Evolutionary conservation across 2,113 vertebrate species (phyloP).

Genomic region (Esox niger): DNA sequence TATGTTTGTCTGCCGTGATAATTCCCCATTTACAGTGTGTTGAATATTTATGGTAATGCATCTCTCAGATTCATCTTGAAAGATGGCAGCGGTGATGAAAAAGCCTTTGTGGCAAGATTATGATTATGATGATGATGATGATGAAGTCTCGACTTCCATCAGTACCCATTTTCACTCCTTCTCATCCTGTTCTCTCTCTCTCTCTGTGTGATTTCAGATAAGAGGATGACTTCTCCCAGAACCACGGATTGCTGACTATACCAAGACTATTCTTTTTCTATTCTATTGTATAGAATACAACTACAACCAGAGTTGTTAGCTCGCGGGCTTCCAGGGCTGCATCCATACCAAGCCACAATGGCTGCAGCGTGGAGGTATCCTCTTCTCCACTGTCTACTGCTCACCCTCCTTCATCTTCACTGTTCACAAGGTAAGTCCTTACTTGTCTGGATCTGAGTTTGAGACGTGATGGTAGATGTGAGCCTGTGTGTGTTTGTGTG

Average conservation of each 20-base stretch:
- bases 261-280: constrained; percentile 32
- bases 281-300: too few relatives aligned
- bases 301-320: constrained; percentile 36
- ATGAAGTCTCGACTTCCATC: background rate
- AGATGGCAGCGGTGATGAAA: background rate
- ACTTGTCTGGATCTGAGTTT: background rate
- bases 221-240: constrained; percentile 64
- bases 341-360: constrained; percentile 57
- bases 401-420: constrained; percentile 58
- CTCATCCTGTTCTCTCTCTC: background rate
- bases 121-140: too few relatives aligned
- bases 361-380: constrained; percentile 64
- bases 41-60: background rate
- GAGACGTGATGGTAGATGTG: constrained; percentile 8
- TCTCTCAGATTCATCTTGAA: background rate
- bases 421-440: constrained; percentile 70
- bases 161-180: background rate
- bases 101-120: too few relatives aligned
- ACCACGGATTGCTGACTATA: constrained; percentile 58
- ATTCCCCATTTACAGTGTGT: background rate
- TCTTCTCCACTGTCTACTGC: constrained; percentile 57
- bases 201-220: constrained; percentile 49
- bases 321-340: constrained; percentile 39
- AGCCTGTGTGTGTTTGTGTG: background rate
- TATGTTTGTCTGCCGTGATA: background rate